phyloP scores from a whole-genome alignment of 2,888 invertebrate genomes.

The Xestia c-nigrum region DNA sequence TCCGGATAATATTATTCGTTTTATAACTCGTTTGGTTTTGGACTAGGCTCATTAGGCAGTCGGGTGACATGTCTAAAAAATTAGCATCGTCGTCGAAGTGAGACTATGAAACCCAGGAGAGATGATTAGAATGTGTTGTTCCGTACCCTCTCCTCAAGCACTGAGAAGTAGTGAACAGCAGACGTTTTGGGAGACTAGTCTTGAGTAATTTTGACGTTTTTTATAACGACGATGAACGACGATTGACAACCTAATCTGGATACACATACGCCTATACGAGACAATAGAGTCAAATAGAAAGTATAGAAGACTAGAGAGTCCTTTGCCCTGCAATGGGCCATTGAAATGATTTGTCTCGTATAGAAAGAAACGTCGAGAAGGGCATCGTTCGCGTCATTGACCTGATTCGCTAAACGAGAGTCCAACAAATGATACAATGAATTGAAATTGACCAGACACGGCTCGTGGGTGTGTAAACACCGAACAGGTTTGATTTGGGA shows the following conservation, averaged over 20 bases:
- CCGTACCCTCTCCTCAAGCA: neutral
- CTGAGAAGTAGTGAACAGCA: neutral
- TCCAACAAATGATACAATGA: slow-evolving; percentile 25
- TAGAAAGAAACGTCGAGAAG: slow-evolving; percentile 20
- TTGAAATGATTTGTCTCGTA: neutral
- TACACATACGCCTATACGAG: neutral
- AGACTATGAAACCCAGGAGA: neutral
- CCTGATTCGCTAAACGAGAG: slow-evolving; percentile 30
- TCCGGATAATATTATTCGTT: neutral
- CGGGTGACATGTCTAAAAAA: neutral
- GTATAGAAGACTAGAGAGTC: neutral
- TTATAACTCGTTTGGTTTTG: neutral
- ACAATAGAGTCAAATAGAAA: neutral
- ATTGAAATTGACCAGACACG: slow-evolving; percentile 16
- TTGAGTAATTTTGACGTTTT: neutral
- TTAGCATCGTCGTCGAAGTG: neutral
- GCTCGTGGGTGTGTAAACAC: neutral
- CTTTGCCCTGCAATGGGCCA: neutral
- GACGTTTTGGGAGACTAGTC: neutral
- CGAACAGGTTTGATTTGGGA: neutral
- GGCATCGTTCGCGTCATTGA: slow-evolving; percentile 33
- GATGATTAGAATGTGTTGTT: neutral
- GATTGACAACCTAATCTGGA: neutral
- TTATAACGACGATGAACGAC: neutral
- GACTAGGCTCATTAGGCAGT: neutral